phyloP scores from a whole-genome alignment of 2,113 vertebrate genomes.

The Meriones unguiculatus region DNA sequence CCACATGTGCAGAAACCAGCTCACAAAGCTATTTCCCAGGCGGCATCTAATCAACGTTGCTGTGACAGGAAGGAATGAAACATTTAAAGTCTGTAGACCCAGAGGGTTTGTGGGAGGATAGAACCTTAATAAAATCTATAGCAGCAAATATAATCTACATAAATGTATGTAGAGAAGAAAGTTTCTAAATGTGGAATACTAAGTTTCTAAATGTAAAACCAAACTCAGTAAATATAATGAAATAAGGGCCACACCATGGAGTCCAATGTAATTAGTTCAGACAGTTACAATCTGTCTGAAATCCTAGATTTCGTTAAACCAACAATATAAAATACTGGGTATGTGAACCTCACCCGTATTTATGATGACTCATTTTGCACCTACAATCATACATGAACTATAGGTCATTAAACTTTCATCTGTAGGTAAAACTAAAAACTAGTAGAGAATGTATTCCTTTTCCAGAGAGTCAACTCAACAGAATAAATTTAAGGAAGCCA shows the following conservation, averaged over 20 bases:
- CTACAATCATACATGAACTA: slow-evolving; percentile 6
- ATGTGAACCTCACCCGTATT: neutral
- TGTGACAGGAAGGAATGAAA: neutral
- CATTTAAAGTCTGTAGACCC: neutral
- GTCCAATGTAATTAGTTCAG: neutral
- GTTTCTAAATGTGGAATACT: neutral
- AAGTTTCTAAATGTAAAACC: neutral
- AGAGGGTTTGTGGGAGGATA: neutral
- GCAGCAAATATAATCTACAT: neutral
- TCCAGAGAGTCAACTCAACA: slow-evolving; percentile 26
- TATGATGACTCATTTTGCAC: neutral
- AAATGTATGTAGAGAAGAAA: neutral
- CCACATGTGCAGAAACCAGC: neutral
- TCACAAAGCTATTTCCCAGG: neutral
- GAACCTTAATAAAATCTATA: neutral
- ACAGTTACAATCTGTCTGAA: neutral
- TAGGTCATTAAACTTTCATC: slow-evolving; percentile 60
- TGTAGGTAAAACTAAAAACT: slow-evolving; percentile 54
- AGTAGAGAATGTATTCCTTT: slow-evolving; percentile 14
- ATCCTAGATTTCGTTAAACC: neutral
- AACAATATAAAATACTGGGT: neutral
- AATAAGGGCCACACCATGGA: neutral
- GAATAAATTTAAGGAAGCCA: slow-evolving; percentile 46
- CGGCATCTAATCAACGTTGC: neutral
- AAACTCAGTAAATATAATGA: neutral